phyloP scores from a whole-genome alignment of 2,888 invertebrate species.

The Drosophila nr. medialis region DNA sequence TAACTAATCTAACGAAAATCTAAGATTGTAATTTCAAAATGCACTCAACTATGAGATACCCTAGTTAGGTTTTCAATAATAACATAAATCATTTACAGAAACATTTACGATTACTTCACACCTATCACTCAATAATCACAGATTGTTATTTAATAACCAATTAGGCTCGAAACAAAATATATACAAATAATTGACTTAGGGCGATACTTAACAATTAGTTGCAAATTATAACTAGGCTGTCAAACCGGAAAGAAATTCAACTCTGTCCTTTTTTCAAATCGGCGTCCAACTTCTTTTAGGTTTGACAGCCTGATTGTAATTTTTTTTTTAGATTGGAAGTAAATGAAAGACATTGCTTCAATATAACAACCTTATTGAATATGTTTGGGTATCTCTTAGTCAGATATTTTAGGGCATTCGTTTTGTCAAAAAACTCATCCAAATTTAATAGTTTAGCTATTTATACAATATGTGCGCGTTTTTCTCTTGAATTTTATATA shows the following conservation, averaged over 20 bases:
- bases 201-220: conserved; percentile 4
- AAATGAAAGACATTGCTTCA: not conserved
- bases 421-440: conserved; percentile 30
- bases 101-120: not conserved
- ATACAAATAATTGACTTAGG: not conserved
- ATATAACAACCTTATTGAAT: conserved; percentile 5
- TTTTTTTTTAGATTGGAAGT: not conserved
- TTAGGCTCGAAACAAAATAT: not conserved
- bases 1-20: conserved; percentile 17
- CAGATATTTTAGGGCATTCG: conserved; percentile 8
- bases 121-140: conserved; percentile 2
- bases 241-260: not conserved
- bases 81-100: conserved; percentile 8
- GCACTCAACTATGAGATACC: conserved; percentile 19
- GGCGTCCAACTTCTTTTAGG: not conserved
- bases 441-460: conserved; percentile 31
- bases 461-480: conserved; percentile 12
- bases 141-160: conserved; percentile 6
- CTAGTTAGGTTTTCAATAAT: conserved; percentile 10
- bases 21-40: conserved; percentile 3
- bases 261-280: not conserved
- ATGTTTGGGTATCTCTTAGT: conserved; percentile 29
- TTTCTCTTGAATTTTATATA: conserved; percentile 20
- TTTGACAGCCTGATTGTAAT: not conserved
- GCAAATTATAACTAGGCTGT: not conserved